Base-by-base conservation (phyloP, 35 echinoderm and acorn worm genomes). In the Apostichopus parvimensis region DNA sequence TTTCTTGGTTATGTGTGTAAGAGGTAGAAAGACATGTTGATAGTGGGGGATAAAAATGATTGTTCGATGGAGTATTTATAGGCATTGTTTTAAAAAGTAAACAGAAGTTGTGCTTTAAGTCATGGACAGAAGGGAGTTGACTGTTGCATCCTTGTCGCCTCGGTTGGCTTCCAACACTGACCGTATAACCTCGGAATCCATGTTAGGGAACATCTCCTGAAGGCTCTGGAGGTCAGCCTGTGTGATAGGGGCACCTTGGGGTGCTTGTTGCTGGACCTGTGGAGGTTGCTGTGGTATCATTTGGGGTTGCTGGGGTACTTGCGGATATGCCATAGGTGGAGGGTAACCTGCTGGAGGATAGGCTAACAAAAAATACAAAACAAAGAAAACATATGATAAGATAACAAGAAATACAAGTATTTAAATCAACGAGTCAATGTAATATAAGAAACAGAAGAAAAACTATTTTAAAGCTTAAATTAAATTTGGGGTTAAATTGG, bases 151-250 rank as follows among this genome's bases (percentile, higher is more conserved):
- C 77, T 96, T 96, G 86, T 99, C 93, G 4, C 95, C 97, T 5
- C 84, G 87, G 76, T 99, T 99, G 10, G 97, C 97, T 24, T 99
- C 97, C 4, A 99, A 89, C 1, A 99, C 95, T 4, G 97, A 95
- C 17, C 89, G 14, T 22, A 99, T 95, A 24, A 96, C 95, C 57
- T 96, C 94, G 1, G 87, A 91, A 53, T 99, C 97, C 78, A 94
- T 94, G 70, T 91, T 91, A 23, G 97, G 97, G 82, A 99, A 99
- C 97, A 99, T 99, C 55, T 99, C 97, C 34, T 99, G 92, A 7
- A 99, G 55, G 25, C 83, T 77, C 28, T 96, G 53, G 15, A 99
- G 79, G 79, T 99, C 97, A n/a, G 90, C 95, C 73, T 93, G 93
- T 13, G 95, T 99, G 88, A 99, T 99, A 13, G 93, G 77, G 21